phyloP scores from a whole-genome alignment of 2,888 invertebrate species.

The Dryadula phaetusa region DNA sequence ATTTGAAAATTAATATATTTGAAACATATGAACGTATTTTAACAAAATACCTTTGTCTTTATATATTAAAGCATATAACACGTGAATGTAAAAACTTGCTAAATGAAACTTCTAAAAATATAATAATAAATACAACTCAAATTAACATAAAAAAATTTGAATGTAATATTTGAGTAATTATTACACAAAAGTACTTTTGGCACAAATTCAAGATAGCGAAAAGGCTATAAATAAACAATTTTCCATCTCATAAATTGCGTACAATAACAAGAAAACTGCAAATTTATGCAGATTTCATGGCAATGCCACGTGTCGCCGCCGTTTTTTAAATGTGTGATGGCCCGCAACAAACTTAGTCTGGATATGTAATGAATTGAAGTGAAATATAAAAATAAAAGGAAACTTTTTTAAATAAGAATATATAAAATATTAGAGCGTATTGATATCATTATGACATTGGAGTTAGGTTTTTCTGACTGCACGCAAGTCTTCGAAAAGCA shows the following conservation, averaged over 20 bases:
- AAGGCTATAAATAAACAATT: constrained; percentile 73
- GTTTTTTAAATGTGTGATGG: constrained; percentile 16
- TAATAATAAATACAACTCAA: constrained; percentile 3
- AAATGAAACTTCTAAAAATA: background rate
- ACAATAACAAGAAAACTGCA: constrained; percentile 77
- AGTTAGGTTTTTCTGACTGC: background rate
- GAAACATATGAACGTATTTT: too few species aligned
- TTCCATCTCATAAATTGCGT: constrained; percentile 70
- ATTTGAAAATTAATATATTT: too few species aligned
- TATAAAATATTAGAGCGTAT: background rate
- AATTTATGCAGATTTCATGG: constrained; percentile 78
- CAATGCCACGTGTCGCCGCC: constrained; percentile 55
- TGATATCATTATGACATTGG: background rate
- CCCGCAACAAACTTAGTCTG: background rate
- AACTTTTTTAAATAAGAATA: background rate
- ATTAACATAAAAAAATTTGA: background rate
- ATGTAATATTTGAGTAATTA: constrained; percentile 13
- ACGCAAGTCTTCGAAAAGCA: too few species aligned
- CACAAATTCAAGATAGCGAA: constrained; percentile 44
- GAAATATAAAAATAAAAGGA: background rate
- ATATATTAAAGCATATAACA: too few species aligned
- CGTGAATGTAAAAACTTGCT: too few species aligned
- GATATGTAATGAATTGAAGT: background rate
- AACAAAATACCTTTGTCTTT: too few species aligned
- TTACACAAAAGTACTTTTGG: constrained; percentile 36